Evolutionary conservation across 2,113 vertebrate genomes (phyloP).

Genomic region (Plestiodon gilberti): DNA sequence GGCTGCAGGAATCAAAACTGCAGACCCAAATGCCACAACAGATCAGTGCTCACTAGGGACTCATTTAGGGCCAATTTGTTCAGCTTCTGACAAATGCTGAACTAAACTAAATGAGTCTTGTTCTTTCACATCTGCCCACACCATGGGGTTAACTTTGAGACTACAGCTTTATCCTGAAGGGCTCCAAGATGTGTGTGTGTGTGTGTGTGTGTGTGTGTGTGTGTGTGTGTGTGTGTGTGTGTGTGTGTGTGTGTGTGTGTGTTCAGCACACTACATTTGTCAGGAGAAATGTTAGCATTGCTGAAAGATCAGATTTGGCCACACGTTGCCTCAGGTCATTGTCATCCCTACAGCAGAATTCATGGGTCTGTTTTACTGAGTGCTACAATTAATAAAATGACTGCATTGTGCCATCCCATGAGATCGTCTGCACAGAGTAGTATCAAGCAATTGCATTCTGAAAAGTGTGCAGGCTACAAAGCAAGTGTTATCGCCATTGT

Average conservation of each 20-base stretch:
- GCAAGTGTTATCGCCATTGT: background rate
- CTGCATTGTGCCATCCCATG: background rate
- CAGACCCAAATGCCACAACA: too few relatives aligned
- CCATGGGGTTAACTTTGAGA: background rate
- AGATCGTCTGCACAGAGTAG: background rate
- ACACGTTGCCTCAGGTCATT: background rate
- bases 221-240: background rate
- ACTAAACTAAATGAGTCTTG: too few relatives aligned
- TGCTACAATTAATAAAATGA: background rate
- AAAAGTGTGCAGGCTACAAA: background rate
- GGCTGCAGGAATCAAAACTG: too few relatives aligned
- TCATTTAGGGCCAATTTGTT: too few relatives aligned
- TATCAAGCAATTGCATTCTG: background rate
- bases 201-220: background rate
- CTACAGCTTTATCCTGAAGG: background rate
- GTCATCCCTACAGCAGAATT: background rate
- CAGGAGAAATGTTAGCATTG: background rate
- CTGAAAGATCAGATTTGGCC: constrained; percentile 17
- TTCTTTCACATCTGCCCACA: too few relatives aligned
- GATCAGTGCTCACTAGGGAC: too few relatives aligned
- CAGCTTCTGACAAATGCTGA: too few relatives aligned
- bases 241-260: background rate
- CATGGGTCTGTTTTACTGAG: background rate
- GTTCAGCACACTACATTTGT: background rate
- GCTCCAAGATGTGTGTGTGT: background rate